Percentiles rank a stretch among this genome's conserved stretches.
Conservation (phyloP, 2,888 invertebrate genomes). For the Andrena fulva region DNA sequence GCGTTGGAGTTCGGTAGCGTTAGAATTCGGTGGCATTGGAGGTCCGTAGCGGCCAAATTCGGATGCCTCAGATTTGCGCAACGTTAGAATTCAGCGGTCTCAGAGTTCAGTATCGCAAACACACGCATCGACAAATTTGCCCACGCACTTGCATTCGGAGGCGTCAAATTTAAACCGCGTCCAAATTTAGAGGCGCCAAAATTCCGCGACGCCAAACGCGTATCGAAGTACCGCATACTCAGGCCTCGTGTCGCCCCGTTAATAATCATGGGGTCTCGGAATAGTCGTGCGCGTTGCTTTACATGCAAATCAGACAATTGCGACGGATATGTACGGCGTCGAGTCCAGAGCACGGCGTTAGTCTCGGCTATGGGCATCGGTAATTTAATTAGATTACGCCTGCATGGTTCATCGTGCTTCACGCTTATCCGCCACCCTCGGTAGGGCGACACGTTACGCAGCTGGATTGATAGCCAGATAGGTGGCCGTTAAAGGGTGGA, state of each 20-base stretch:
- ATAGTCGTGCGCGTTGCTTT: constrained; percentile 73
- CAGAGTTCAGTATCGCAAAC: no score
- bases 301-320: constrained; percentile 81
- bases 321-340: constrained; percentile 70
- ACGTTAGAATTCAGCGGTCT: no score
- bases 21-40: background rate
- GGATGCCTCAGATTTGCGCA: no score
- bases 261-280: constrained; percentile 75
- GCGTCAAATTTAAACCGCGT: constrained; percentile 19
- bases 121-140: background rate
- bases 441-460: constrained; percentile 48
- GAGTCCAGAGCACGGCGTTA: constrained; percentile 57
- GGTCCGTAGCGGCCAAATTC: no score
- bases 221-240: constrained; percentile 42
- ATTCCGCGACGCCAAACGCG: constrained; percentile 23
- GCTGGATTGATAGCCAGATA: constrained; percentile 56
- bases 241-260: constrained; percentile 70
- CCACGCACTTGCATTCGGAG: constrained; percentile 19
- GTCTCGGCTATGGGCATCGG: constrained; percentile 66
- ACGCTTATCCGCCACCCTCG: constrained; percentile 56
- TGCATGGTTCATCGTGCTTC: constrained; percentile 69
- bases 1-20: background rate
- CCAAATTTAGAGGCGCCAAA: constrained; percentile 34
- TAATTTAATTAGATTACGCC: constrained; percentile 79
- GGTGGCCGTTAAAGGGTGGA: constrained; percentile 11